Base-by-base conservation (phyloP, 2,888 invertebrate species). In the Resseliella maxima region DNA sequence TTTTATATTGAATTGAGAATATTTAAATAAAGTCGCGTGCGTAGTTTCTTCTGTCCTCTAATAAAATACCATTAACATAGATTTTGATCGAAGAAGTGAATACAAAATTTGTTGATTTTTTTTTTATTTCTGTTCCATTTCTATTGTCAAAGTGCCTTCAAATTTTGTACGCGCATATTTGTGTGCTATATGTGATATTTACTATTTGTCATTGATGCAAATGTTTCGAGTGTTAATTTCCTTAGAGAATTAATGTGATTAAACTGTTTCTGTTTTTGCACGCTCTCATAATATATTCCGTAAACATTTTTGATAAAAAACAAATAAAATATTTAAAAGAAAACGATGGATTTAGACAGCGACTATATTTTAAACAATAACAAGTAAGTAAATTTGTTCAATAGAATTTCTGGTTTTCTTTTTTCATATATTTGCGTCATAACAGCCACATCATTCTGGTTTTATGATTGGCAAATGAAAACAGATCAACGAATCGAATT, bases 281-380 rank as follows among this genome's bases (percentile, higher is more conserved):
- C 50, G 18, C 18, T 50, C 21, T 50, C 18, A 50, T 50, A 0
- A 38, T 6, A 83, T 83, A 24, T 59, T 59, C 46, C 24, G n/a
- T 10, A 24, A n/a, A 36, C 81, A 36, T 36, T 15, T 18, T 15
- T 15, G 21, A 81, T 21, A 36, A n/a, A n/a, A n/a, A n/a, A 18
- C 81, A 18, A 21, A 27, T 27, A 15, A 5, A 59, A 59, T 59
- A 24, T 59, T 59, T 24, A 59, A 59, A 81, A 81, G 12, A n/a
- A n/a, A n/a, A n/a, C n/a, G n/a, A 83, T 83, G 83, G 83, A 83
- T 83, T 83, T 83, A 83, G 83, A 83, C 83, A 83, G 83, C 24
- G 83, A 83, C 38, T 83, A 83, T 24, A 83, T 83, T 38, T n/a
- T 83, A 18, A 83, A 83, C 38, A 83, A 83, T 24, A 83, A 38